phyloP scores from a whole-genome alignment of 37 sponge, comb jelly and placozoan genomes.

The Cliona cf. orientalis region DNA sequence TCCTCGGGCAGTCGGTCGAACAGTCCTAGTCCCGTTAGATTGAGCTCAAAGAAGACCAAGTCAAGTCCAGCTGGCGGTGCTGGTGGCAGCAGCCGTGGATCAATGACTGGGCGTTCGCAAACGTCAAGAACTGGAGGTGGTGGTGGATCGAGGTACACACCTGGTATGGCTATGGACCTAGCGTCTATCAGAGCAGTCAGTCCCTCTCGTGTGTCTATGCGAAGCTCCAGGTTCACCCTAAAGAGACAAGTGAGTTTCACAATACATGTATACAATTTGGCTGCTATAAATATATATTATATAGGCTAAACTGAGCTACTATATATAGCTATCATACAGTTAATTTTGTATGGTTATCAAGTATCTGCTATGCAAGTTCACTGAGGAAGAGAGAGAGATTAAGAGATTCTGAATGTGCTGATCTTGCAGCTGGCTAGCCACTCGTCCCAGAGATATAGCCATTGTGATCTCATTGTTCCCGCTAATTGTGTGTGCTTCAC shows the following conservation, averaged over 20 bases:
- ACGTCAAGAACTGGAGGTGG: neutral
- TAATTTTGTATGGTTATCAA: too few relatives aligned
- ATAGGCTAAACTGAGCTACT: too few relatives aligned
- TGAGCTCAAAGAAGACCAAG: neutral
- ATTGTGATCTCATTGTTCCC: too few relatives aligned
- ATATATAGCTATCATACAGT: too few relatives aligned
- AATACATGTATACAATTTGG: neutral
- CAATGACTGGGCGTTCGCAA: neutral
- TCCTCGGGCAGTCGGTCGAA: slow-evolving; percentile 33
- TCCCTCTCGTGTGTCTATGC: neutral
- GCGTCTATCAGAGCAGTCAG: slow-evolving; percentile 9
- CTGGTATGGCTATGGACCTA: slow-evolving; percentile 27
- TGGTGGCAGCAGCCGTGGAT: neutral
- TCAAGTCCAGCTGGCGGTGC: neutral
- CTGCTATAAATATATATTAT: too few relatives aligned
- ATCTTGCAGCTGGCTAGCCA: too few relatives aligned
- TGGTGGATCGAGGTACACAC: neutral
- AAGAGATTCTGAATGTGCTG: too few relatives aligned
- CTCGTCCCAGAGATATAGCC: too few relatives aligned
- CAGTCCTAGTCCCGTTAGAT: neutral
- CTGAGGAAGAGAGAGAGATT: too few relatives aligned
- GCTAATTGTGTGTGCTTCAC: too few relatives aligned
- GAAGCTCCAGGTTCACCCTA: slow-evolving; percentile 10
- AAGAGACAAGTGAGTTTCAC: slow-evolving; percentile 27
- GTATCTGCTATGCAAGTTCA: too few relatives aligned